A percentile compares a stretch with the other conserved stretches of the same genome.
phyloP scores from a whole-genome alignment of 2,888 invertebrate species.

The Nipponacmea schrenckii region DNA sequence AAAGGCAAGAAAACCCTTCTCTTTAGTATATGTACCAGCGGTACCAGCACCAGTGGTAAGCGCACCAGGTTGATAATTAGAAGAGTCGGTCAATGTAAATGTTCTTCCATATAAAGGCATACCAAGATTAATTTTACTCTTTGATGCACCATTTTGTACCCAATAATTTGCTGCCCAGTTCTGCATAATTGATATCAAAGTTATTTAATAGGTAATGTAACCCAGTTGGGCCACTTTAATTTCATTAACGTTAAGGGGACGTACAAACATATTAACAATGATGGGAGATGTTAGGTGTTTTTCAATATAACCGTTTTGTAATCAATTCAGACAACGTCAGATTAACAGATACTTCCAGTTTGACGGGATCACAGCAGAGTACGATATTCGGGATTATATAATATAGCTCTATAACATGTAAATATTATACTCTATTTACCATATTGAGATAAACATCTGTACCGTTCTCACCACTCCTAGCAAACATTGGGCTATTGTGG shows the following conservation, averaged over 20 bases:
- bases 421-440: slow-evolving; percentile 25
- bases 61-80: slow-evolving; percentile 46
- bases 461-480: slow-evolving; percentile 39
- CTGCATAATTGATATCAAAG: slow-evolving; percentile 35
- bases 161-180: slow-evolving; percentile 57
- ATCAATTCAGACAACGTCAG: too few species aligned
- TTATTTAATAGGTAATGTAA: neutral
- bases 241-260: neutral
- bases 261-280: too few species aligned
- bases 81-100: slow-evolving; percentile 81
- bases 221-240: neutral
- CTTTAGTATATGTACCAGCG: slow-evolving; percentile 53
- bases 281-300: too few species aligned
- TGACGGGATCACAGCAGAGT: too few species aligned
- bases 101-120: slow-evolving; percentile 91
- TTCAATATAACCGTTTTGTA: too few species aligned
- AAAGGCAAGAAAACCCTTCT: slow-evolving; percentile 58
- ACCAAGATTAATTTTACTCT: slow-evolving; percentile 89
- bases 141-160: slow-evolving; percentile 82
- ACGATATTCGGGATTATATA: too few species aligned
- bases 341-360: too few species aligned
- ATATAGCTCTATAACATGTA: too few species aligned
- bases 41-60: slow-evolving; percentile 46
- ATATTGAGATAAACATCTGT: slow-evolving; percentile 39
- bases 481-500: slow-evolving; percentile 60